A percentile compares a stretch with the other conserved stretches of the same genome.
These are phyloP conservation scores for Lemur catta DNA, from an alignment of 2,797 vertebrate species.

Conservation along the genomic window DNA sequence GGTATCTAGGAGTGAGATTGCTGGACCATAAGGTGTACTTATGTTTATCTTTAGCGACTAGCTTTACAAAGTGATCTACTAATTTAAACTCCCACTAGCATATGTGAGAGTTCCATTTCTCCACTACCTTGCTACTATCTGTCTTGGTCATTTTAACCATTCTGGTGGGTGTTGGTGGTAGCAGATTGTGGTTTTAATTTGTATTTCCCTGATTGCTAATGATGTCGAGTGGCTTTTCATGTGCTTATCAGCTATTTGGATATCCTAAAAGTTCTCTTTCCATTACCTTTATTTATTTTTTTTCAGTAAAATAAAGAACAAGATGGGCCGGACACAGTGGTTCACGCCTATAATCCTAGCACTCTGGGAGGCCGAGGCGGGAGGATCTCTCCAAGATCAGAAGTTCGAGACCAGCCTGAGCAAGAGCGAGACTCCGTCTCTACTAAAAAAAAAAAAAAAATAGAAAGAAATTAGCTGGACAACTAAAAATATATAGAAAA, in stretches of 20 bases:
- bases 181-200: background rate
- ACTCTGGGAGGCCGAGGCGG: too few species aligned
- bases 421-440: too few species aligned
- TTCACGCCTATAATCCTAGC: too few species aligned
- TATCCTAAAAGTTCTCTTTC: background rate
- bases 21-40: background rate
- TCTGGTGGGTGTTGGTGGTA: background rate
- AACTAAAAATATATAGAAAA: too few species aligned
- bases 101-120: background rate
- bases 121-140: background rate
- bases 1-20: background rate
- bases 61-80: background rate
- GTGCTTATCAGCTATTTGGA: background rate
- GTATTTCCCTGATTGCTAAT: background rate
- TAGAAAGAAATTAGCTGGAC: too few species aligned
- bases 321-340: background rate
- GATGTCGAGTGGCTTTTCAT: background rate
- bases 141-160: background rate
- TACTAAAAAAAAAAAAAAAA: too few species aligned
- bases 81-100: background rate
- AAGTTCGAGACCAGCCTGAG: too few species aligned
- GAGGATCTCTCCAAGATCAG: too few species aligned
- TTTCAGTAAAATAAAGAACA: background rate
- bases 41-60: background rate
- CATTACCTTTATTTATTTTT: background rate